Conservation (phyloP, 2,113 vertebrate genomes). For the Callipepla squamata region DNA sequence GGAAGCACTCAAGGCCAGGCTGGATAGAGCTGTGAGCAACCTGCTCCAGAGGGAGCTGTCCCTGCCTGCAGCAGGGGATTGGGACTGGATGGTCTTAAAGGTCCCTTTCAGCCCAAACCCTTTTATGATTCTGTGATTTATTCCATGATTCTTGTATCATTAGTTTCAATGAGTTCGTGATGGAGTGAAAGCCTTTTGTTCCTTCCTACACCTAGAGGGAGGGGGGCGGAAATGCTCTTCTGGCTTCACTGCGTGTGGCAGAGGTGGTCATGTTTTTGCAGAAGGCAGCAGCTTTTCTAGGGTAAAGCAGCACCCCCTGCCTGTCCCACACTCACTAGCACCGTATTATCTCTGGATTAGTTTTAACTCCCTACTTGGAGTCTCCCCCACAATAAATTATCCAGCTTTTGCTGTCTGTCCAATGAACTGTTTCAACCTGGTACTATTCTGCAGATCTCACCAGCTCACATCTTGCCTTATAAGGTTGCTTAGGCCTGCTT, state of each 20-base stretch:
- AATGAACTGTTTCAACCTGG: not conserved
- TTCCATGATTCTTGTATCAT: not conserved
- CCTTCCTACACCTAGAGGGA: not conserved
- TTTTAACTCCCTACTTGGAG: not conserved
- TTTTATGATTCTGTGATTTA: too few species aligned
- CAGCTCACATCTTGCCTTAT: not conserved
- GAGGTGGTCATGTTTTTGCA: not conserved
- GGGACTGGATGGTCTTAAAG: too few species aligned
- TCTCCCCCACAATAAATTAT: not conserved
- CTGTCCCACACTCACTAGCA: fast-evolving
- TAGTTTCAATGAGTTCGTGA: not conserved
- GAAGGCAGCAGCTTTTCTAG: not conserved
- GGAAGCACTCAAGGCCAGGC: too few species aligned
- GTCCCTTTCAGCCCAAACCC: too few species aligned
- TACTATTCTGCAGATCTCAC: not conserved
- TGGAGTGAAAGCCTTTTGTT: not conserved
- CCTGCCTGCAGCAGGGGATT: too few species aligned
- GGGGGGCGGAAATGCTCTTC: not conserved
- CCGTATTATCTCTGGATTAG: not conserved
- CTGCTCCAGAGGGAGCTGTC: too few species aligned
- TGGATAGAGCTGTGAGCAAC: too few species aligned
- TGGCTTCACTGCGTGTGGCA: not conserved
- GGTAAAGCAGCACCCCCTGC: not conserved
- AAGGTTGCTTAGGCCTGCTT: not conserved
- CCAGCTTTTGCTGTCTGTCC: not conserved